These are phyloP conservation scores for Gymnocheta viridis DNA, from an alignment of 2,888 invertebrate genomes.

Conservation along the genomic window DNA sequence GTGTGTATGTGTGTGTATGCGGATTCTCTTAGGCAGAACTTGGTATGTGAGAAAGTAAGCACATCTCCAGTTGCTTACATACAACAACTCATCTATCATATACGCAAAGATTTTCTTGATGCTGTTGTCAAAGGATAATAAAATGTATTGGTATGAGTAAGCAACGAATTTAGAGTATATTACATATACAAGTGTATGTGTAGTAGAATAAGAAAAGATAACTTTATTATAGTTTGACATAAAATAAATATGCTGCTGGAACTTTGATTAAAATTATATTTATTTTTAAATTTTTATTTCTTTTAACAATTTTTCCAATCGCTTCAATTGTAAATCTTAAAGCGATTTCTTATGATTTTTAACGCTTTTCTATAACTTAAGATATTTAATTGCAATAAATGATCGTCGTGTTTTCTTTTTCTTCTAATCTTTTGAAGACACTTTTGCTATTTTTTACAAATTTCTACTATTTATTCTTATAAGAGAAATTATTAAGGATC, in stretches of 20 bases:
- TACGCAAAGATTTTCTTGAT: constrained; percentile 5
- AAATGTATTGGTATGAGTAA: constrained; percentile 12
- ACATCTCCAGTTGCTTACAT: constrained; percentile 25
- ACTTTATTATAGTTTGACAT: too few relatives aligned
- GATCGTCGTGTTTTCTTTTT: too few relatives aligned
- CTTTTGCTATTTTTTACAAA: too few relatives aligned
- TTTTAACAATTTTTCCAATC: neutral
- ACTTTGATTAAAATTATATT: too few relatives aligned
- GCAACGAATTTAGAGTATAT: constrained; percentile 9
- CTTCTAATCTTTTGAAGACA: too few relatives aligned
- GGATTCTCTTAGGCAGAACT: neutral
- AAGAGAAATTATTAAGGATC: neutral
- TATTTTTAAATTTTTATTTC: neutral
- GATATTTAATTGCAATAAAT: too few relatives aligned
- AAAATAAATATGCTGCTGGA: too few relatives aligned
- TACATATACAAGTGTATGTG: neutral
- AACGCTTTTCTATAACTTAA: too few relatives aligned
- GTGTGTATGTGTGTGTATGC: constrained; percentile 2
- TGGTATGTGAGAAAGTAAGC: neutral
- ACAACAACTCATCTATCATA: constrained; percentile 63
- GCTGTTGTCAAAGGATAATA: constrained; percentile 64
- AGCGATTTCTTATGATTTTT: too few relatives aligned
- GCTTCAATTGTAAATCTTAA: too few relatives aligned
- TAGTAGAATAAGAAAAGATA: neutral
- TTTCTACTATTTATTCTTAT: too few relatives aligned